Percentiles rank a stretch among this genome's conserved stretches.
Evolutionary conservation across 2,797 vertebrate species (phyloP).

Genomic region (Pseudomugil tenellus): DNA sequence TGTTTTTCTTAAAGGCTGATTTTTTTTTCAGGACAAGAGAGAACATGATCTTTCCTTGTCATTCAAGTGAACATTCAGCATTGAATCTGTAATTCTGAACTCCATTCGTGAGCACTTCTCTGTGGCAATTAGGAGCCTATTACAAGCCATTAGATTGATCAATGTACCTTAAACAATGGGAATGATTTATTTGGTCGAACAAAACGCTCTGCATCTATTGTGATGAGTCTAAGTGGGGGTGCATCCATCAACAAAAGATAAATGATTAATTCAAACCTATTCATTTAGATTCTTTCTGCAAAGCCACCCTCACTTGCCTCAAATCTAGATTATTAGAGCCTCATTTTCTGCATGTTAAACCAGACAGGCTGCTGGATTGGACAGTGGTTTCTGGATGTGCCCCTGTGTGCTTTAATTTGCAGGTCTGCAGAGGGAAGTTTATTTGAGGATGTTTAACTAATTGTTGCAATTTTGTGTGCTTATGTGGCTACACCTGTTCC

Average conservation of each 20-base stretch:
- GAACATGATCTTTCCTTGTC: slow-evolving; percentile 69
- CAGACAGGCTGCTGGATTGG: slow-evolving; percentile 74
- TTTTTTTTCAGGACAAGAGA: slow-evolving; percentile 49
- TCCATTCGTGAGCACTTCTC: slow-evolving; percentile 88
- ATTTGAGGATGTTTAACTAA: slow-evolving; percentile 86
- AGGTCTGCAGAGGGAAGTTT: slow-evolving; percentile 84
- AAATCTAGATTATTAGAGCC: slow-evolving; percentile 80
- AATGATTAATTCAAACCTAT: slow-evolving; percentile 88
- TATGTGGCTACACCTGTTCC: slow-evolving; percentile 76
- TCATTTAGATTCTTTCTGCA: slow-evolving; percentile 87
- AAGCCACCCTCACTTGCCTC: slow-evolving; percentile 74
- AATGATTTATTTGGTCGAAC: slow-evolving; percentile 95
- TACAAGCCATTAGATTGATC: slow-evolving; percentile 99
- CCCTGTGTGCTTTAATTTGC: slow-evolving; percentile 83
- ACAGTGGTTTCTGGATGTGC: slow-evolving; percentile 60
- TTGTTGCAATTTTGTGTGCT: slow-evolving; percentile 77
- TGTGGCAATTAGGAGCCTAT: slow-evolving; percentile 97
- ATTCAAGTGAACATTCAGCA: slow-evolving; percentile 75
- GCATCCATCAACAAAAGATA: slow-evolving; percentile 88
- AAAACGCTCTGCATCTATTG: slow-evolving; percentile 86
- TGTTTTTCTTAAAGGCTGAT: slow-evolving; percentile 28
- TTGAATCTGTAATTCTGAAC: slow-evolving; percentile 83
- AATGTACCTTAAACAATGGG: slow-evolving; percentile 99
- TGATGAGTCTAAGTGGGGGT: slow-evolving; percentile 85
- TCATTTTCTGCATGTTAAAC: slow-evolving; percentile 79